phyloP scores from a whole-genome alignment of 2,888 invertebrate species.

The Cephus nigrinus region DNA sequence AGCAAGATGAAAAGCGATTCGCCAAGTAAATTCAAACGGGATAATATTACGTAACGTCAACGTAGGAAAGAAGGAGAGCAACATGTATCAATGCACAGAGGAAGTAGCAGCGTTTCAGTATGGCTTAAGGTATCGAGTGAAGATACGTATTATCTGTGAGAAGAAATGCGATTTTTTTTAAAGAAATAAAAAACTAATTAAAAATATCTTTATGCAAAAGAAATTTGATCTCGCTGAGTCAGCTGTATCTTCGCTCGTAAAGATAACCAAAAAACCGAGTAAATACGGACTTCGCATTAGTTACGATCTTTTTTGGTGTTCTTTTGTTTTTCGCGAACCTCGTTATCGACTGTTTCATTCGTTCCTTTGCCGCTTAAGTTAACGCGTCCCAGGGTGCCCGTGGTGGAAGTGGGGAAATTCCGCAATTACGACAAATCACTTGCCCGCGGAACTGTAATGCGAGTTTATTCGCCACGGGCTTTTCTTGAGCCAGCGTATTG shows the following conservation, averaged over 20 bases:
- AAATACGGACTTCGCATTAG: neutral
- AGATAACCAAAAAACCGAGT: neutral
- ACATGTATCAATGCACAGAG: neutral
- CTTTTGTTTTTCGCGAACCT: constrained; percentile 33
- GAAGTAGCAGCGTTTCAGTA: neutral
- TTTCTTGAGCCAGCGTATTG: neutral
- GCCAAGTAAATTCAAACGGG: neutral
- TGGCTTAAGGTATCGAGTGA: neutral
- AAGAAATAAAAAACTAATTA: too few species aligned
- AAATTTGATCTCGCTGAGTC: neutral
- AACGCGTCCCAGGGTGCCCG: neutral
- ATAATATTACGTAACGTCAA: neutral
- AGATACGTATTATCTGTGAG: neutral
- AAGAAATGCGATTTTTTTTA: too few species aligned
- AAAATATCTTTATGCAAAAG: neutral
- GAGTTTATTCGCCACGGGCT: neutral
- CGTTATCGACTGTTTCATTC: constrained; percentile 33
- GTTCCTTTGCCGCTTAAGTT: neutral
- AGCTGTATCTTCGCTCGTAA: neutral
- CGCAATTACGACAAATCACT: constrained; percentile 52
- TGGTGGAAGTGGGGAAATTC: constrained; percentile 32
- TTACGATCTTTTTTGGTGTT: neutral
- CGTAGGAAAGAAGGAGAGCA: neutral
- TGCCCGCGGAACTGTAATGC: constrained; percentile 26
- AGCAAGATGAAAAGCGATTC: neutral